A percentile compares a stretch with the other conserved stretches of the same genome.
Conservation (phyloP, 2,113 vertebrate species). For the Saguinus midas region DNA sequence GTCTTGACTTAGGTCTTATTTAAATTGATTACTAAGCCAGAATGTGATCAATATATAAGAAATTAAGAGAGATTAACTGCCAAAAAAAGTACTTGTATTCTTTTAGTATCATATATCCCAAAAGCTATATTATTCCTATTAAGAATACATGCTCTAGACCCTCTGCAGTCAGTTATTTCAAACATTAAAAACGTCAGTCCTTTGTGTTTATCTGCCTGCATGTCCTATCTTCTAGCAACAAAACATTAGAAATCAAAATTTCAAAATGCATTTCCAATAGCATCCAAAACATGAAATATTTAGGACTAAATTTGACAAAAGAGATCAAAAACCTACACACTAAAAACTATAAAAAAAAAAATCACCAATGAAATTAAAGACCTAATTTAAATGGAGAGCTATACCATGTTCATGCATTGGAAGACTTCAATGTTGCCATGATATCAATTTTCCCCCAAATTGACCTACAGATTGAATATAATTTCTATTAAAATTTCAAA, state of each 20-base stretch:
- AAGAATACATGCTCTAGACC: background rate
- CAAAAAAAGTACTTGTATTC: background rate
- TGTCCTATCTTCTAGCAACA: background rate
- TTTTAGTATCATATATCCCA: constrained; percentile 2
- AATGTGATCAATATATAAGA: background rate
- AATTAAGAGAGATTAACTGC: background rate
- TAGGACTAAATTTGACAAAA: background rate
- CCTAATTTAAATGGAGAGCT: background rate
- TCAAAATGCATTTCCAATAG: background rate
- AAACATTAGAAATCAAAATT: background rate
- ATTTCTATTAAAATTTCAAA: background rate
- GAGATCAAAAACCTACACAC: background rate
- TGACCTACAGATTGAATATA: background rate
- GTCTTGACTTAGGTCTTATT: background rate
- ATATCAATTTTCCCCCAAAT: background rate
- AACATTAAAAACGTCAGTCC: background rate
- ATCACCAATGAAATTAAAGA: background rate
- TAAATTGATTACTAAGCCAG: background rate
- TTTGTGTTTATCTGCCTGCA: background rate
- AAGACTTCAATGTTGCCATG: background rate
- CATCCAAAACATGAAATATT: background rate
- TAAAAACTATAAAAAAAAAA: background rate
- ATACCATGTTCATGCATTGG: background rate
- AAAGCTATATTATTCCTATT: background rate
- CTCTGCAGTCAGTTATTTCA: background rate